Evolutionary conservation across 2,888 invertebrate genomes (phyloP).

Genomic region (Polydrusus tereticollis): DNA sequence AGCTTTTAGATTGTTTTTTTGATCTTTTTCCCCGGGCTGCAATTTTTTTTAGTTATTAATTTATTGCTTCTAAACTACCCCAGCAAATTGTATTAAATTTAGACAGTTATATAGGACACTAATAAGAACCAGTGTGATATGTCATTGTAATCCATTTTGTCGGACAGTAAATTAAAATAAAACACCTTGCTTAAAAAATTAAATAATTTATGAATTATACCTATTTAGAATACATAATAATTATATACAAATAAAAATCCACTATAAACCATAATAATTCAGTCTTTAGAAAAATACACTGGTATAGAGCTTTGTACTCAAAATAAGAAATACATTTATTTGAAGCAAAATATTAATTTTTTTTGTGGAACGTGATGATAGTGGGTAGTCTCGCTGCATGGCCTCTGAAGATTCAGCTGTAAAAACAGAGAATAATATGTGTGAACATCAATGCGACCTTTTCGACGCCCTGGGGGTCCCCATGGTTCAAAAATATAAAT

Average conservation of each 20-base stretch:
- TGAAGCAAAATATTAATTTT: not conserved
- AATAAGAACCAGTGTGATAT: too few species aligned
- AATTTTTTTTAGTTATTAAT: too few species aligned
- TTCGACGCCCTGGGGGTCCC: too few species aligned
- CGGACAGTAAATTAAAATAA: not conserved
- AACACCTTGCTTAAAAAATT: not conserved
- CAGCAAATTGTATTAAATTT: too few species aligned
- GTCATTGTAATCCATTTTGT: too few species aligned
- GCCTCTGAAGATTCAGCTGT: conserved; percentile 72
- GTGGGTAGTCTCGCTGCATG: conserved; percentile 74
- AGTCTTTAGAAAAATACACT: conserved; percentile 9
- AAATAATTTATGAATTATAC: not conserved
- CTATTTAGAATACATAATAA: conserved; percentile 15
- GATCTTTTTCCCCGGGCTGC: too few species aligned
- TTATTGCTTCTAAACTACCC: too few species aligned
- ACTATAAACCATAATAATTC: not conserved
- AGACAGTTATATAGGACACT: too few species aligned
- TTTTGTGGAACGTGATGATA: conserved; percentile 25
- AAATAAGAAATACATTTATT: conserved; percentile 9
- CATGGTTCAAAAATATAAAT: too few species aligned
- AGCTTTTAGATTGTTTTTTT: too few species aligned
- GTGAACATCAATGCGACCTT: too few species aligned
- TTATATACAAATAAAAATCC: not conserved
- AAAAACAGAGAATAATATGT: too few species aligned
- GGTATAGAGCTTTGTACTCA: conserved; percentile 11